Conservation (phyloP, 2,797 vertebrate genomes). For the Myotis daubentonii region DNA sequence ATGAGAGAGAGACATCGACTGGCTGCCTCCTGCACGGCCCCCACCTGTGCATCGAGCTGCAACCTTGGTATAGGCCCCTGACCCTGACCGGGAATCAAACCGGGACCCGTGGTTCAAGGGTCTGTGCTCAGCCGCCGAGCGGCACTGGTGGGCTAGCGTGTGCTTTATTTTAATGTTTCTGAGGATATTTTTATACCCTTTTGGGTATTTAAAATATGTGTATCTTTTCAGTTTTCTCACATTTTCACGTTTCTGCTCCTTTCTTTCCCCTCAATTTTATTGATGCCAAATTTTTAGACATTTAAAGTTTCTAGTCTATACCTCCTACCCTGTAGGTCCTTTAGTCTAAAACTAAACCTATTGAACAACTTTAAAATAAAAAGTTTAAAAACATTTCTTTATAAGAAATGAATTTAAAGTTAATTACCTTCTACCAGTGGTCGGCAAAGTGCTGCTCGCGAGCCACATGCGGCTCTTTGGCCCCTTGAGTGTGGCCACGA, state of each 20-base stretch:
- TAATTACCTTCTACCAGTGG: not conserved
- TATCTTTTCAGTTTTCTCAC: not conserved
- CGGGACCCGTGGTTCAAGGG: no score
- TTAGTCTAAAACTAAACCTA: constrained; percentile 10
- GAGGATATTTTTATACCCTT: constrained; percentile 7
- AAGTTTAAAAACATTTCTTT: not conserved
- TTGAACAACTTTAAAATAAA: constrained; percentile 18
- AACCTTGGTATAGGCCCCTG: no score
- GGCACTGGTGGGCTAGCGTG: no score
- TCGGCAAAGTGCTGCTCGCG: no score
- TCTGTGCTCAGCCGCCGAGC: no score
- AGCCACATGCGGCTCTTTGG: no score
- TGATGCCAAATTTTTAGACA: not conserved
- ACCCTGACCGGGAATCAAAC: no score
- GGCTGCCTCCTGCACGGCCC: no score
- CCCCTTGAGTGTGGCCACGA: no score
- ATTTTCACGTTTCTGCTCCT: not conserved
- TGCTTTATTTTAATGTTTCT: not conserved
- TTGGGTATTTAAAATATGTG: not conserved
- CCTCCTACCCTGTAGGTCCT: not conserved
- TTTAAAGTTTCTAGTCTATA: not conserved
- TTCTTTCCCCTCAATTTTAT: not conserved
- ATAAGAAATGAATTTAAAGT: not conserved
- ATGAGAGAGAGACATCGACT: no score
- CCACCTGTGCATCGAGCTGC: no score